Base-by-base conservation (phyloP, 64 coral and sea anemone genomes). In the Platygyra sinensis region DNA sequence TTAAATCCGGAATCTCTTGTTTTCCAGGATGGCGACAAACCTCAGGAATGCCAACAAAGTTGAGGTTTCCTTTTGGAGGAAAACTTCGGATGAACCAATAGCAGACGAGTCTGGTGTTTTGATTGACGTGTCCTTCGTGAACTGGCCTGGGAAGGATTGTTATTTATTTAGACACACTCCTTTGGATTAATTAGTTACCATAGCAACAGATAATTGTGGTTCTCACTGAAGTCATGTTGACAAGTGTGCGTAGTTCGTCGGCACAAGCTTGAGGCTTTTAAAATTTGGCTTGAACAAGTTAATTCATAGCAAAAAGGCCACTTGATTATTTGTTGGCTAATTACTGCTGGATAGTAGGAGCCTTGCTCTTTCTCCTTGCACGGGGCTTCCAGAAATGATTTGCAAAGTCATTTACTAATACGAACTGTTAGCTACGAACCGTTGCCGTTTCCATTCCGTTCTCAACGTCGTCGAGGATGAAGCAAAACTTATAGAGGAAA, bases 21-120 rank as follows among this genome's bases (percentile, higher is more conserved):
- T 36, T 88, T 80, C 14, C 77, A 93, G 91, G 91, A 88, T 33
- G 76, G 88, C 22, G 91, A 93, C 1, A 87, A 88, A 51, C 85
- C 91, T 36, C 74, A 80, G 65, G 91, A 93, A 60, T 93, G 91
- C 16, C 88, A 93, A 61, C 76, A 93, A 20, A 85, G 87, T 32
- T 93, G 32, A 93, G 14, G 10, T 4, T 12, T 72, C 42, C n/a
- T 25, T 25, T 65, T 69, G 42, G 63, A 72, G 15, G 62, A 67
- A 67, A 64, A 33, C 42, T 27, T 71, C 62, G 19, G 20, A 32
- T 65, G 19, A 30, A 71, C 25, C 18, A 11, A 30, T 20, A 28
- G 36, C 15, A 49, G 11, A 50, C 22, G 15, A 71, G 22, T 22
- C 8, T 22, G 33, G 32, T 36, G 39, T 30, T 83, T 83, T 83